Base-by-base conservation (phyloP, 2,888 invertebrate genomes). In the Resseliella maxima region DNA sequence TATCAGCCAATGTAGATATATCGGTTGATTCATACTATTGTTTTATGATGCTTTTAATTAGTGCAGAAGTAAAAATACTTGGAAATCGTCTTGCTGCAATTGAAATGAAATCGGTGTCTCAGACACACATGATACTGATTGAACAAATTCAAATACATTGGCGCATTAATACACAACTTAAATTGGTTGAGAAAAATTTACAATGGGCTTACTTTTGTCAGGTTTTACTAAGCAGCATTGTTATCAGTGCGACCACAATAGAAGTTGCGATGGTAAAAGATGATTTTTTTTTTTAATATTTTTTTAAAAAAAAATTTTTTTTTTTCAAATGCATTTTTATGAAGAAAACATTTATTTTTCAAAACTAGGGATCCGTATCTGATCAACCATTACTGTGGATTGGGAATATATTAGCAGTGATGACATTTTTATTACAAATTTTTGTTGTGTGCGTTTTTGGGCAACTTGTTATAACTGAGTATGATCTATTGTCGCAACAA, bases 161-260 rank as follows among this genome's bases (percentile, higher is more conserved):
- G 3, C n/a, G 24, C 6, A 8, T 59, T 2, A 59, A 59, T 10
- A 24, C n/a, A 3, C n/a, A 2, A 3, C 24, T 59, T 24, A 24
- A 24, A 24, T 59, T 59, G 24, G 24, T 24, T 59, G 5, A 24
- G 24, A n/a, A 24, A 6, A 59, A 59, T 24, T 59, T 59, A 24
- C 24, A 59, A 59, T 59, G 59, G 59, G n/a, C 59, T 3, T 59
- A 59, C 59, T 59, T 59, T 59, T 59, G 24, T 59, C 59, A 59
- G 10, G 59, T 59, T 24, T 15, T 59, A 24, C 12, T 59, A 3
- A 24, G 24, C 12, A 24, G 59, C 24, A 24, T 24, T 24, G 59
- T 59, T 10, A 59, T 59, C 12, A 8, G 41, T 41, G 5, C 41
- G 41, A 12, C 12, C 12, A 41, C 41, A 41, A 41, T 5, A 41